Evolutionary conservation across 2,888 invertebrate genomes (phyloP), one percentile per base, ranked within the genome.

Genomic region (Lissocephala sabroskyi): DNA sequence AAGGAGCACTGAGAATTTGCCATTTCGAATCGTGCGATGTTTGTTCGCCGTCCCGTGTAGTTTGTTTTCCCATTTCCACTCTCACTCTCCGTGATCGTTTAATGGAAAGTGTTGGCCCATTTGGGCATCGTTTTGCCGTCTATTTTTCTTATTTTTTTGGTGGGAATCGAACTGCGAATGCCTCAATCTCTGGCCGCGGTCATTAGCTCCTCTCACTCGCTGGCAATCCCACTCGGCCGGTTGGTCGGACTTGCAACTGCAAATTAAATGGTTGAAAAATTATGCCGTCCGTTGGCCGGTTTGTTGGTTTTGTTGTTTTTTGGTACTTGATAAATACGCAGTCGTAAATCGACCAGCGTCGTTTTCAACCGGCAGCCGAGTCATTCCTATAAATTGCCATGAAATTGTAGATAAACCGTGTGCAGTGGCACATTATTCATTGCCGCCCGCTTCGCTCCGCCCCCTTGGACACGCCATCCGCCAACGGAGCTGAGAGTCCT

Each of bases 61-160:
- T 74, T 71, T 70, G 71, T 70, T 74, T 70, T 32, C 6, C 55
- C 58, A 55, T 59, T 59, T 59, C 51, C 59, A 59, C 59, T 58
- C 59, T 59, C 58, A 59, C 59, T 58, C 50, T 57, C 41, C 17
- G 3, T 32, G 42, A n/a, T 13, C 48, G 54, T 61, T 52, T 57
- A 54, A 71, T 64, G 70, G 70, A 71, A 71, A 71, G 70, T 71
- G 74, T 45, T 49, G 41, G 39, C 36, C 49, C 59, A 71, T 70
- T 70, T 67, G 58, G 54, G 56, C 65, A 63, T 68, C 73, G 71
- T n/a, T n/a, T n/a, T n/a, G n/a, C 56, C 51, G 71, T 71, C 62
- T 45, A 42, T 23, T 45, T 35, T 11, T n/a, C n/a, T n/a, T n/a
- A n/a, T 45, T 35, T 23, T 23, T 23, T 44, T 44, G 26, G 36